Evolutionary conservation across 2,797 vertebrate species (phyloP), one percentile per base, ranked within the genome.

Genomic region (Chelonia mydas): DNA sequence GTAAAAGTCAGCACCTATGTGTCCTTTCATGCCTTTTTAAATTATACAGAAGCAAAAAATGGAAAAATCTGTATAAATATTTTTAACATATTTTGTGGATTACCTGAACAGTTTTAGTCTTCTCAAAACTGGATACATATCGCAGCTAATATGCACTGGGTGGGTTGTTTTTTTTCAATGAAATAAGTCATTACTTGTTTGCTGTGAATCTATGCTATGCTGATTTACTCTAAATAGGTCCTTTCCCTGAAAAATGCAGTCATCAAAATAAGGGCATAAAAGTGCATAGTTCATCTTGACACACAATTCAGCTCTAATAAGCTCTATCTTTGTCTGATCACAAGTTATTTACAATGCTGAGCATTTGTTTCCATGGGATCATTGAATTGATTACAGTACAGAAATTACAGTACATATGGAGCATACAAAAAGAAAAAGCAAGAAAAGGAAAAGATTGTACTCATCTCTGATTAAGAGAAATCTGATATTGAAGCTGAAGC

Each of bases 241-340:
- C 50, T 90, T 61, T 96, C 45, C 21, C 50, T 84, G 89, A 85
- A 92, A 33, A 90, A 88, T 65, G 50, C 90, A 88, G 87, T 90
- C 74, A 92, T 54, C 94, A 90, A 96, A 97, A 96, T 90, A n/a
- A 82, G 72, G 81, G 85, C 74, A 89, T 55, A 94, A 90, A 87
- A 87, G 94, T 88, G 61, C 79, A 92, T 50, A 93, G 72, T 87
- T 96, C 74, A 95, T 92, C 81, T 90, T 97, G 93, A 96, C 84
- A 97, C 82, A 93, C 85, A 72, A 94, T 94, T 94, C 95, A 95
- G 84, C 84, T 96, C 86, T 96, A 95, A 94, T 84, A 97, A 95
- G 53, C 65, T 95, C 88, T 85, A 6, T 90, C 89, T 89, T 95
- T 88, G 65, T 78, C 31, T 90, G 93, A 93, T 95, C 85, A 59